These are phyloP conservation scores for Rhinopithecus roxellana DNA, from an alignment of 2,113 vertebrate species.

Conservation along the genomic window DNA sequence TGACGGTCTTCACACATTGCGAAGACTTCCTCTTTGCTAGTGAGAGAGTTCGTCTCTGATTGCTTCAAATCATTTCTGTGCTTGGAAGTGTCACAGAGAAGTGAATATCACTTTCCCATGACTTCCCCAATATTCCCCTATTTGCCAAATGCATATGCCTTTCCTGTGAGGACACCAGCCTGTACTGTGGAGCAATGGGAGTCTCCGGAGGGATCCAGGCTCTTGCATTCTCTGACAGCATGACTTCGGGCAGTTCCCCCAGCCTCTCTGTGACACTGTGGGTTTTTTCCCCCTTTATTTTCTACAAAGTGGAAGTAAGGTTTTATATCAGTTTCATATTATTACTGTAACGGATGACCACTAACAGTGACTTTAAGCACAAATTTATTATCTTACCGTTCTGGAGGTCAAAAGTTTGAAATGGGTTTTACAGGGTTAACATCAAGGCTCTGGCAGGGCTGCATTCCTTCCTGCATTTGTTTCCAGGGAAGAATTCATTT, in stretches of 20 bases:
- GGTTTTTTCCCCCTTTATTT: background rate
- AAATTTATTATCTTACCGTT: background rate
- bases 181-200: accelerated
- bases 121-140: background rate
- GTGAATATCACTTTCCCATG: accelerated
- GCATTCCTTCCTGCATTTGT: background rate
- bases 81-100: background rate
- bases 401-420: background rate
- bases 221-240: background rate
- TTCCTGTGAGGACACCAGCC: background rate
- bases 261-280: background rate
- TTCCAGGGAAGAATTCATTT: background rate
- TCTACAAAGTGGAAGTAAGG: background rate
- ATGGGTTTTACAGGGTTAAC: background rate
- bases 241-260: background rate
- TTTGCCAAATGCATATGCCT: accelerated
- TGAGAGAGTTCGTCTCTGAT: background rate
- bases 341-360: background rate
- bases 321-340: background rate
- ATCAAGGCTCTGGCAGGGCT: background rate
- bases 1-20: background rate
- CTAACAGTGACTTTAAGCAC: background rate
- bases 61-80: background rate
- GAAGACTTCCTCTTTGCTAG: background rate
- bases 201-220: background rate